Percentiles rank a stretch among this genome's conserved stretches.
phyloP scores from a whole-genome alignment of 2,113 vertebrate species.

The Otus sunia region DNA sequence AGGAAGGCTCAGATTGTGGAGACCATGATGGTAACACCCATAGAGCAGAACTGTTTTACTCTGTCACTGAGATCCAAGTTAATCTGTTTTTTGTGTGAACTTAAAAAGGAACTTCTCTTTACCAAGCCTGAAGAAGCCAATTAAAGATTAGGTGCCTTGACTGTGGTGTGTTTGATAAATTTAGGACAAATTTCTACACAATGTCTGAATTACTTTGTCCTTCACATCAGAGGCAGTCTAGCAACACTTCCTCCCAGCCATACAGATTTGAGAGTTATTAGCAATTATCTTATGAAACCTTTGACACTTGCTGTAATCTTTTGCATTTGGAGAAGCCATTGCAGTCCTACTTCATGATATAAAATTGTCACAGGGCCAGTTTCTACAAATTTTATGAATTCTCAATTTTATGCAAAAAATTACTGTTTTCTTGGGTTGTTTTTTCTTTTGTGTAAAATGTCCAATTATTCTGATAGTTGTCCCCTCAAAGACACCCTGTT shows the following conservation, averaged over 20 bases:
- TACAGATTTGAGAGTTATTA: background rate
- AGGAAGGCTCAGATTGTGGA: background rate
- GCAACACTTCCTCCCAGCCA: background rate
- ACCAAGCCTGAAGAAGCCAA: background rate
- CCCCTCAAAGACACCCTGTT: background rate
- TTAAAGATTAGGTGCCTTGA: background rate
- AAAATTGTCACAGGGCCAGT: background rate
- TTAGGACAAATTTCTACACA: background rate
- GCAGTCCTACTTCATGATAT: background rate
- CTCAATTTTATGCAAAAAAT: background rate
- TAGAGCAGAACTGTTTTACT: background rate
- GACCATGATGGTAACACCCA: accelerated
- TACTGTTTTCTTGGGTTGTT: background rate
- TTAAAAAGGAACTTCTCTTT: background rate
- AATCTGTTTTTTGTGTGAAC: background rate
- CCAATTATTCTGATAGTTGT: background rate
- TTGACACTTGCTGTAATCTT: background rate
- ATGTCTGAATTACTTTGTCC: background rate
- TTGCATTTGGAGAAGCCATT: background rate
- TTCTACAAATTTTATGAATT: background rate
- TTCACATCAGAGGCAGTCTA: background rate
- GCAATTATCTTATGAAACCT: background rate
- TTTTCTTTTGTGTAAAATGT: background rate
- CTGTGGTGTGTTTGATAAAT: background rate
- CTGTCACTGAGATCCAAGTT: accelerated